These are phyloP conservation scores for Thunnus maccoyii DNA, from an alignment of 2,113 vertebrate species.

Conservation along the genomic window DNA sequence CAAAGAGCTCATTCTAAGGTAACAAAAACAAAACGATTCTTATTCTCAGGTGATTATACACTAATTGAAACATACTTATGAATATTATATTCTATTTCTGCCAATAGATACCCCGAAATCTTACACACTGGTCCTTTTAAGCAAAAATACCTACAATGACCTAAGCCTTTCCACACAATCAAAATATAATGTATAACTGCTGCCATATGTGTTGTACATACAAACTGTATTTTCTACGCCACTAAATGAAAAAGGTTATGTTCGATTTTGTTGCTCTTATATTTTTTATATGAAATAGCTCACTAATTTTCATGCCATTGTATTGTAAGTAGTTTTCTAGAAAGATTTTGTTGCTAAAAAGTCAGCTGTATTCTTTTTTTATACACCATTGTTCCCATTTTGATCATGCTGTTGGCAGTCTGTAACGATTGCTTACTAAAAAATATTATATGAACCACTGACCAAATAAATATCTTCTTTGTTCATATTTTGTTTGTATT, in stretches of 20 bases:
- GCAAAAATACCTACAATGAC: constrained; percentile 11
- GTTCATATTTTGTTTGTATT: background rate
- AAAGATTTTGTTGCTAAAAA: background rate
- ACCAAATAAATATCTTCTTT: constrained; percentile 35
- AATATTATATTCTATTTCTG: too few species aligned
- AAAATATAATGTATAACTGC: background rate
- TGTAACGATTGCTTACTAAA: background rate
- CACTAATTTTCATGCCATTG: background rate
- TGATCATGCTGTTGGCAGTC: background rate
- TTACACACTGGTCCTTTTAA: too few species aligned
- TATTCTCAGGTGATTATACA: too few species aligned
- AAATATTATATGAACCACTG: background rate
- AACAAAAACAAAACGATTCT: too few species aligned
- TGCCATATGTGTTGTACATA: background rate
- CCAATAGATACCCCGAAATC: too few species aligned
- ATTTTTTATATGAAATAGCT: background rate
- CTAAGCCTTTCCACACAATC: background rate
- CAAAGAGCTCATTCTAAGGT: too few species aligned
- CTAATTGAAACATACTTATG: too few species aligned
- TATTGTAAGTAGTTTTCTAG: background rate
- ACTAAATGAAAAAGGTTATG: background rate
- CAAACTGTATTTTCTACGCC: background rate
- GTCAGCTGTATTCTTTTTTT: background rate
- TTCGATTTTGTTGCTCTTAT: background rate
- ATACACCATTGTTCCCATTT: background rate